Evolutionary conservation across 2,113 vertebrate genomes (phyloP).

Genomic region (Rhabdomys dilectus): DNA sequence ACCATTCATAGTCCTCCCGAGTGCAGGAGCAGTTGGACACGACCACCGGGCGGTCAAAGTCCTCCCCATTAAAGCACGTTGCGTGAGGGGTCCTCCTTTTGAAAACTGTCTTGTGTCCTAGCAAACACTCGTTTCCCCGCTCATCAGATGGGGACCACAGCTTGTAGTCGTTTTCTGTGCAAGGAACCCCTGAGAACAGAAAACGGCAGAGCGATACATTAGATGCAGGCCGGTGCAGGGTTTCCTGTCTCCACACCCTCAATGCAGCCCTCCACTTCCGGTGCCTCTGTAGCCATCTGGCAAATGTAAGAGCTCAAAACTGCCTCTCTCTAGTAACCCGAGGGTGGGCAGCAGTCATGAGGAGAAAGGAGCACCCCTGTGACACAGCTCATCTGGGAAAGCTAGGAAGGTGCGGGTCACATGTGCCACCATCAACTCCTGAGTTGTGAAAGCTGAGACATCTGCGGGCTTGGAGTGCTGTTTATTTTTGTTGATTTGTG

Average conservation of each 20-base stretch:
- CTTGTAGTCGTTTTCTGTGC: constrained; percentile 97
- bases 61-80: constrained; percentile 97
- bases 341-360: rapidly evolving
- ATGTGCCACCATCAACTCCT: not conserved
- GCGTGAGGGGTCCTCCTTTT: constrained; percentile 96
- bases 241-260: not conserved
- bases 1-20: constrained; percentile 98
- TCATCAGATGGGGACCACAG: constrained; percentile 98
- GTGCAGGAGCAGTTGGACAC: constrained; percentile 98
- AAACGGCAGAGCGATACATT: not conserved
- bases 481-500: not conserved
- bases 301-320: rapidly evolving
- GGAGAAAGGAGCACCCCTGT: not conserved
- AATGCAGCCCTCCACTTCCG: not conserved
- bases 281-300: rapidly evolving
- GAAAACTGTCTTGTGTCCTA: constrained; percentile 95
- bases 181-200: constrained; percentile 92
- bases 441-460: not conserved
- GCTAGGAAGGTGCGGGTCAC: not conserved
- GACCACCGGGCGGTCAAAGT: constrained; percentile 95
- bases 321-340: rapidly evolving
- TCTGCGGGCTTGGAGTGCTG: rapidly evolving
- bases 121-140: constrained; percentile 94
- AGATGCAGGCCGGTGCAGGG: rapidly evolving
- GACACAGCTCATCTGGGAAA: not conserved